A percentile compares a stretch with the other conserved stretches of the same genome.
These are phyloP conservation scores for Malurus melanocephalus DNA, from an alignment of 2,113 vertebrate species.

Conservation along the genomic window DNA sequence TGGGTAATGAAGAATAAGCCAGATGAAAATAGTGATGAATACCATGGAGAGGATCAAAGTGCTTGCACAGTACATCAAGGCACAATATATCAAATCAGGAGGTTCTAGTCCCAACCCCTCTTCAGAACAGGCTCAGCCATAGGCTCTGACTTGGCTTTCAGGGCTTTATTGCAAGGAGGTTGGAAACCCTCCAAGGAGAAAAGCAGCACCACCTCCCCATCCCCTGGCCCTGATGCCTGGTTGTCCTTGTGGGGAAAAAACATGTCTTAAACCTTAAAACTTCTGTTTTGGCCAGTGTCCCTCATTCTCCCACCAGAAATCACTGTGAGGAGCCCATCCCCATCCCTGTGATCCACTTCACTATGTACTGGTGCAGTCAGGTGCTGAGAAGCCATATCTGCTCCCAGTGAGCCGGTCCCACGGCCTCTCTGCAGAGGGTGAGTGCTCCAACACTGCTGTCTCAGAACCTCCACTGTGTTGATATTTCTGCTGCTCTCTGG, in stretches of 20 bases:
- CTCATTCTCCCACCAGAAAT: background rate
- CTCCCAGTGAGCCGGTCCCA: background rate
- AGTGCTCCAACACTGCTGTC: background rate
- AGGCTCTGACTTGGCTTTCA: fast-evolving
- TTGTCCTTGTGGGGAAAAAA: background rate
- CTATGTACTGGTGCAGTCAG: background rate
- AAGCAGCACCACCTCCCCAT: fast-evolving
- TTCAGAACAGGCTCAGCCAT: background rate
- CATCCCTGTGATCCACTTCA: background rate
- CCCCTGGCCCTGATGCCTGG: fast-evolving
- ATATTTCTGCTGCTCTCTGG: background rate
- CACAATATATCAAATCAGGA: background rate
- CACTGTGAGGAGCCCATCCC: background rate
- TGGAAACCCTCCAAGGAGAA: background rate
- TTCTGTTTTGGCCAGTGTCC: fast-evolving
- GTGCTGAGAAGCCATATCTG: background rate
- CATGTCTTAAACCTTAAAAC: background rate
- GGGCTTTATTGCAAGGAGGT: background rate
- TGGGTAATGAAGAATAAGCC: background rate
- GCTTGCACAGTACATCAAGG: background rate
- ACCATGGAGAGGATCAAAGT: background rate
- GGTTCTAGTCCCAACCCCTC: background rate
- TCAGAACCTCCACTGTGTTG: background rate
- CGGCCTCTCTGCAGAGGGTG: fast-evolving
- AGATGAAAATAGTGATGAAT: background rate